These are phyloP conservation scores for Dolichoris vasculosae DNA, from an alignment of 1,140 invertebrate genomes.

Conservation along the genomic window DNA sequence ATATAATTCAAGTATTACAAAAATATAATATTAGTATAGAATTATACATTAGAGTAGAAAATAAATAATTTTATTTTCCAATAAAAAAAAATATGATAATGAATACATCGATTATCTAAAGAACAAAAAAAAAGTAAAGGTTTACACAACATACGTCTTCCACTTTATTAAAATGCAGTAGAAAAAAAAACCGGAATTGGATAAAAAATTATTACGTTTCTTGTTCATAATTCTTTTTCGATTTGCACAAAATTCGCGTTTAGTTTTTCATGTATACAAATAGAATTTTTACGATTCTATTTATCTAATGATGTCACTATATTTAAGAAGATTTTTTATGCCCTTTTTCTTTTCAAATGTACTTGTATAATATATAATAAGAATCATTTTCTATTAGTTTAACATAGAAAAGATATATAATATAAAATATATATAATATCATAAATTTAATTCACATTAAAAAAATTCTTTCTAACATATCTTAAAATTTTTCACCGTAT, in stretches of 20 bases:
- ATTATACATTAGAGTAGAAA: not conserved
- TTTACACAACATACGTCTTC: not conserved
- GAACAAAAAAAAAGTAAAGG: not conserved
- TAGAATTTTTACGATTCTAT: not conserved
- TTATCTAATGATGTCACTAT: not conserved
- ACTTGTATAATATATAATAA: not conserved
- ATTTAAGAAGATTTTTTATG: not conserved
- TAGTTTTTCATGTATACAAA: not conserved
- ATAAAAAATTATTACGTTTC: not conserved
- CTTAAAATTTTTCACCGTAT: too few relatives aligned
- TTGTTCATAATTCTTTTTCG: not conserved
- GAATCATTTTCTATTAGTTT: too few relatives aligned
- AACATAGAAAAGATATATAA: too few relatives aligned
- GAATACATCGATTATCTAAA: not conserved
- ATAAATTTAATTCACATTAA: too few relatives aligned
- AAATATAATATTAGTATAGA: too few relatives aligned
- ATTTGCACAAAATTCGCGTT: not conserved
- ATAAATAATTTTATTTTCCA: not conserved
- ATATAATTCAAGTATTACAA: too few relatives aligned
- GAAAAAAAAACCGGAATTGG: not conserved
- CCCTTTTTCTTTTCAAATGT: not conserved
- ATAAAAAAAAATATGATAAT: not conserved
- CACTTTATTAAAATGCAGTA: not conserved
- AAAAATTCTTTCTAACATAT: too few relatives aligned
- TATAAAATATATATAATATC: too few relatives aligned